Evolutionary conservation across 2,888 invertebrate genomes (phyloP), one percentile per base, ranked within the genome.

Genomic region (Drosophila falleni): DNA sequence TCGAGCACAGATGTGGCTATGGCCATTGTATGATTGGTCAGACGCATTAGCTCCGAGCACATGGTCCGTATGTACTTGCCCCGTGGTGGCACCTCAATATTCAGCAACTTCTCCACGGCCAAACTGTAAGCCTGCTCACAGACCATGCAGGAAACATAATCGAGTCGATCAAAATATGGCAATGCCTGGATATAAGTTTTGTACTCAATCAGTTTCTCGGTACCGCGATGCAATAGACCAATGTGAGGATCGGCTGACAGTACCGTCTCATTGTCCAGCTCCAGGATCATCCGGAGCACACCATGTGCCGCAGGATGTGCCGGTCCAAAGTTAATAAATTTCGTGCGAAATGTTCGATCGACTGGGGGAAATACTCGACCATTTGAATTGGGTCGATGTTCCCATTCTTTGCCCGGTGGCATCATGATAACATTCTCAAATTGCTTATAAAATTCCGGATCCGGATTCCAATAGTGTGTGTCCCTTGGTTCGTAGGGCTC

Each of bases 261-360:
- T 0, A 98, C 96, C 6, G 95, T 94, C 94, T 98, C 97, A 46
- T 97, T 97, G 73, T 97, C 96, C 51, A 98, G 91, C 86, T 96
- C 95, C 23, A 97, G 91, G 9, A 98, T 95, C 53, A 98, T 93
- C 54, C 97, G 94, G 26, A 98, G 93, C 39, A 97, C 97, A 8
- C 98, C 98, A 90, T 98, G 98, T 42, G 98, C 98, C 3, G 98
- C 97, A 1, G 98, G 98, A 93, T 98, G 98, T 78, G 96, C 96
- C 0, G 98, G 98, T 0, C 98, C 98, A 92, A 97, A 97, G 91
- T 98, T 98, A 13, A 97, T 92, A 71, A 94, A 93, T 92, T 95
- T 94, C 78, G 96, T 96, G 80, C 94, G 94, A 26, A 96, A 93
- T 50, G 93, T 93, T 53, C 94, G 94, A 85, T 96, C 95, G 0